Evolutionary conservation across 64 coral and sea anemone species (phyloP), one percentile per base, ranked within the genome.

Genomic region (Pocillopora verrucosa): DNA sequence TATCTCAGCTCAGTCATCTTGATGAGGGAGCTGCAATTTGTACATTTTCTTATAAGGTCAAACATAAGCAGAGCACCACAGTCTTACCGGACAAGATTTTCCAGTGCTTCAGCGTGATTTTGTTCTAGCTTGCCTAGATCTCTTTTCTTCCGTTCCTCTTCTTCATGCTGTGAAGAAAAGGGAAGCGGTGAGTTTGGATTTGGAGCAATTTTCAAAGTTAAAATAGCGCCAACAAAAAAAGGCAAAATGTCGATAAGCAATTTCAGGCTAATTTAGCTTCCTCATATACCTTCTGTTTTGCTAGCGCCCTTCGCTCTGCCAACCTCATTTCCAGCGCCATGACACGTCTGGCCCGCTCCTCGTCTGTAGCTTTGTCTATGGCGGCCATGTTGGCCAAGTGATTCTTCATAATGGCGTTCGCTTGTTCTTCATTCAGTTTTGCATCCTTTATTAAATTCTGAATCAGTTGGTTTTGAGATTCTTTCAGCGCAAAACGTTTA

Each of bases 301-400:
- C 97, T 67, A 99, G 16, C 5, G 93, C 97, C 17, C 88, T 76
- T 68, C 97, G 89, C 69, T 99, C 94, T 22, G 91, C 94, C 37
- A 95, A 84, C 60, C 94, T 95, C 91, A 93, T 99, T 24, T 95
- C 97, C n/a, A 99, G 90, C 12, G 94, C 94, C 91, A 99, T 89
- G 9, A 93, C 90, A 41, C 93, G 91, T 19, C 86, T 87, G 11
- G 91, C 38, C 80, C 83, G 95, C 74, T 99, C 94, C 9, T 95
- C 97, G 16, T 93, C 97, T 34, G 90, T 88, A 20, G 86, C 91
- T 64, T 93, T 95, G 63, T 99, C 97, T 72, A 99, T 92, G 15
- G 83, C 89, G 1, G 97, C 88, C 82, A 95, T 86, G 56, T 92
- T 93, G 10, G 70, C 58, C 19, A 99, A 76, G 75, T 99, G 93